Conservation (phyloP, 37 sponge, comb jelly and placozoan species). For the Oscarella lobularis region DNA sequence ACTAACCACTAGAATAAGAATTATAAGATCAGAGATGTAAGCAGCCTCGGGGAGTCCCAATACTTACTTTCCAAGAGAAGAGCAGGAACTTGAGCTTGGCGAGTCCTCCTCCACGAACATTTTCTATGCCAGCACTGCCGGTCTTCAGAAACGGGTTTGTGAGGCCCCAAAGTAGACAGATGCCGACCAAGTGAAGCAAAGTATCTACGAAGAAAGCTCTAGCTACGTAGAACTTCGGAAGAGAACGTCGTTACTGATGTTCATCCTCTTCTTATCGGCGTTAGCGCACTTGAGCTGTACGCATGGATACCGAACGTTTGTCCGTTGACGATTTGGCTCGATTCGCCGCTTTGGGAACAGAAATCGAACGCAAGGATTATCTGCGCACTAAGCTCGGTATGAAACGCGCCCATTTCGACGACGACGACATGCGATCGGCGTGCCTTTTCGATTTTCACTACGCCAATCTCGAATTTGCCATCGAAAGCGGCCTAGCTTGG, state of each 20-base stretch:
- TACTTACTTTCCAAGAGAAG: too few relatives aligned
- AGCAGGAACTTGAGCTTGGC: too few relatives aligned
- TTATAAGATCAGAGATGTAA: background rate
- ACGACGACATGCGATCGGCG: background rate
- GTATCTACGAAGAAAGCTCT: too few relatives aligned
- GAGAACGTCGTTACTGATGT: too few relatives aligned
- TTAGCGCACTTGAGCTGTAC: too few relatives aligned
- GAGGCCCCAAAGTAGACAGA: background rate
- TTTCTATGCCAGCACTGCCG: background rate
- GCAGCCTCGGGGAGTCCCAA: background rate
- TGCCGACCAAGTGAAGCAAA: background rate
- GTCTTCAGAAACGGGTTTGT: background rate
- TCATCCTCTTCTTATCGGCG: too few relatives aligned
- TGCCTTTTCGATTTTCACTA: background rate
- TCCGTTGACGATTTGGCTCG: background rate
- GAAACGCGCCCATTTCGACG: background rate
- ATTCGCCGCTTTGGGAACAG: background rate
- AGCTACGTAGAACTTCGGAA: too few relatives aligned
- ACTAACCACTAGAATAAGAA: background rate
- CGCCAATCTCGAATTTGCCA: background rate
- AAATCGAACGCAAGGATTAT: background rate
- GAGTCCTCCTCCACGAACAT: too few relatives aligned
- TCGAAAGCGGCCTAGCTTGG: background rate
- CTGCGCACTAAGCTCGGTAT: background rate
- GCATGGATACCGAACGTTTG: background rate